A percentile compares a stretch with the other conserved stretches of the same genome.
Evolutionary conservation across 2,797 vertebrate species (phyloP).

Genomic region (Halcyon smyrnensis): DNA sequence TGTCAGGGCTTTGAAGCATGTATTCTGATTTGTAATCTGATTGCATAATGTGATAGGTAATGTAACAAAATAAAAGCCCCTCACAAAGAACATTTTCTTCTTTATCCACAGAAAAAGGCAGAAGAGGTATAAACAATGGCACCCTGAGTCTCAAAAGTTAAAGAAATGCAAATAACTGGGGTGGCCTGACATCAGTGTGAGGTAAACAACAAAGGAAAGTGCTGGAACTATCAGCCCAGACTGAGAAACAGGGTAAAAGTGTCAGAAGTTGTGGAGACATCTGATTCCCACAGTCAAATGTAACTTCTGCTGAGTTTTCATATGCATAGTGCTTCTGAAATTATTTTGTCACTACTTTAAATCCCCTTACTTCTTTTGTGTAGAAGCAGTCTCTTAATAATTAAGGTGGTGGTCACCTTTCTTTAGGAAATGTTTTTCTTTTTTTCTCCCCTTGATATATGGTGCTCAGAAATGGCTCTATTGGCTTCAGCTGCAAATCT

Average conservation of each 20-base stretch:
- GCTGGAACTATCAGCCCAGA: background rate
- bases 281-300: background rate
- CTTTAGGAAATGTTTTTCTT: background rate
- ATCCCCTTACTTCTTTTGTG: background rate
- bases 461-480: background rate
- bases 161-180: background rate
- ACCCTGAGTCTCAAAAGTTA: background rate
- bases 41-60: background rate
- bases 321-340: background rate
- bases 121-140: background rate
- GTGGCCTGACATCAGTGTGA: background rate
- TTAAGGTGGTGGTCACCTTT: background rate
- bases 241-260: background rate
- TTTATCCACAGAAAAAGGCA: background rate
- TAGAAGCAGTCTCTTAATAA: background rate
- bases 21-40: background rate
- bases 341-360: background rate
- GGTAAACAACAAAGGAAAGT: background rate
- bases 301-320: background rate
- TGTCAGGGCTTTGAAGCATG: background rate
- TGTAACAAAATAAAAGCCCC: background rate
- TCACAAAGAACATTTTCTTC: background rate
- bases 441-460: background rate
- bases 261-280: background rate
- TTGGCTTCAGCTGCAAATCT: constrained; percentile 19